Evolutionary conservation across 2,797 vertebrate species (phyloP).

Genomic region (Leptodactylus fallax): DNA sequence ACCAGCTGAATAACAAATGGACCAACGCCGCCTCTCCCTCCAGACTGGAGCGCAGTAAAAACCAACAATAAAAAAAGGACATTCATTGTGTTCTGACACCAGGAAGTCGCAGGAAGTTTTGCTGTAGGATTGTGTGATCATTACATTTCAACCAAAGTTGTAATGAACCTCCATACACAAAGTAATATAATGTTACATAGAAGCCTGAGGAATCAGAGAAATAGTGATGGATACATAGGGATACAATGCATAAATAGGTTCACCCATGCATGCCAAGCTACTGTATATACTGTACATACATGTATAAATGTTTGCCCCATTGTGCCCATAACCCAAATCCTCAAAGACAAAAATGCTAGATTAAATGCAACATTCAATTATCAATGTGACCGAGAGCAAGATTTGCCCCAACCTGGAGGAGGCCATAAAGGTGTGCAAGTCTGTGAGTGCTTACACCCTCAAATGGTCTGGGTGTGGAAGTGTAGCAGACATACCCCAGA

Average conservation of each 20-base stretch:
- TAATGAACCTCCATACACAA: background rate
- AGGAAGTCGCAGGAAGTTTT: slow-evolving; percentile 8
- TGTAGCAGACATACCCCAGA: no score
- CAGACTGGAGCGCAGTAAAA: background rate
- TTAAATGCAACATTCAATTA: no score
- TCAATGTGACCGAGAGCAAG: no score
- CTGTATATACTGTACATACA: background rate
- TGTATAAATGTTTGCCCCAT: no score
- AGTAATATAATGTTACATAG: background rate
- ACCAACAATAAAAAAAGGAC: background rate
- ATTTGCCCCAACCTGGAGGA: no score
- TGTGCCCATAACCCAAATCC: no score
- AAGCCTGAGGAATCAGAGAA: background rate
- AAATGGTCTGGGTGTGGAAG: no score
- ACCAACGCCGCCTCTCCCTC: background rate
- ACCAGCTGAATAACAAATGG: slow-evolving; percentile 35
- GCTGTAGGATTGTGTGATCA: background rate
- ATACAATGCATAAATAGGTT: background rate
- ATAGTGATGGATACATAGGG: background rate
- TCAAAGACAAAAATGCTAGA: no score
- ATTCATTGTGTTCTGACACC: slow-evolving; percentile 40
- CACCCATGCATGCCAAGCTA: background rate
- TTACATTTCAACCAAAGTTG: slow-evolving; percentile 10
- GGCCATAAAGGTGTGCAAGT: no score
- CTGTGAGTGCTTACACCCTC: no score